Percentiles rank a stretch among this genome's conserved stretches.
These are phyloP conservation scores for Gavialis gangeticus DNA, from an alignment of 2,113 vertebrate genomes.

Conservation along the genomic window DNA sequence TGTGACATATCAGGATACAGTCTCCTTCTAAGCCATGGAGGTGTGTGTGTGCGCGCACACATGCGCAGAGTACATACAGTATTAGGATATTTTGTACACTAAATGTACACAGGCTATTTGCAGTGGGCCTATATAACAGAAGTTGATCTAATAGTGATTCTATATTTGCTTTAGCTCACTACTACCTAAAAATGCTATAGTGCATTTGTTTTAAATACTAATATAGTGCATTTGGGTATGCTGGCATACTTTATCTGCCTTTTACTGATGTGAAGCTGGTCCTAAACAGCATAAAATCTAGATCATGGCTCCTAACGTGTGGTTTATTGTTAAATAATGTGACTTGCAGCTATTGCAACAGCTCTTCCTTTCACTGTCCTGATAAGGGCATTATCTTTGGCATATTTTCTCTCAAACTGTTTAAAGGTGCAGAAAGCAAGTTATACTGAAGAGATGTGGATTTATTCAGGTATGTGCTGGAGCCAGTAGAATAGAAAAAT, in stretches of 20 bases:
- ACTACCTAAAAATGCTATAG: conserved; percentile 9
- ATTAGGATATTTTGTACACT: background rate
- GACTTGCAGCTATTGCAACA: background rate
- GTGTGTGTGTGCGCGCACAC: background rate
- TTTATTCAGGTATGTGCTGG: background rate
- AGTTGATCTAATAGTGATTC: conserved; percentile 8
- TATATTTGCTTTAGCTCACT: conserved; percentile 20
- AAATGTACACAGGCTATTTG: background rate
- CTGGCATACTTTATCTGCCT: background rate
- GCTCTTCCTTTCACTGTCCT: background rate
- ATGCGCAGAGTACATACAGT: background rate
- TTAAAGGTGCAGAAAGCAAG: background rate
- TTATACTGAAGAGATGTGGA: background rate
- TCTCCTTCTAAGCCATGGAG: conserved; percentile 53
- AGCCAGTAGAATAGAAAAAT: background rate
- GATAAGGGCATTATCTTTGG: fast-evolving
- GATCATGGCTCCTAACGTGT: background rate
- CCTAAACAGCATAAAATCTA: too few relatives aligned
- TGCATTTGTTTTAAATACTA: conserved; percentile 50
- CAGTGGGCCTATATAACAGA: background rate
- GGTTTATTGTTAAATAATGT: background rate
- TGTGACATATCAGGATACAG: conserved; percentile 53
- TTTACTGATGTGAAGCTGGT: background rate
- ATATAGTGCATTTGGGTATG: conserved; percentile 33
- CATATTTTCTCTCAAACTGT: fast-evolving